Percentiles rank a stretch among this genome's conserved stretches.
Evolutionary conservation across 2,113 vertebrate genomes (phyloP).

Genomic region (Irena cyanogastra): DNA sequence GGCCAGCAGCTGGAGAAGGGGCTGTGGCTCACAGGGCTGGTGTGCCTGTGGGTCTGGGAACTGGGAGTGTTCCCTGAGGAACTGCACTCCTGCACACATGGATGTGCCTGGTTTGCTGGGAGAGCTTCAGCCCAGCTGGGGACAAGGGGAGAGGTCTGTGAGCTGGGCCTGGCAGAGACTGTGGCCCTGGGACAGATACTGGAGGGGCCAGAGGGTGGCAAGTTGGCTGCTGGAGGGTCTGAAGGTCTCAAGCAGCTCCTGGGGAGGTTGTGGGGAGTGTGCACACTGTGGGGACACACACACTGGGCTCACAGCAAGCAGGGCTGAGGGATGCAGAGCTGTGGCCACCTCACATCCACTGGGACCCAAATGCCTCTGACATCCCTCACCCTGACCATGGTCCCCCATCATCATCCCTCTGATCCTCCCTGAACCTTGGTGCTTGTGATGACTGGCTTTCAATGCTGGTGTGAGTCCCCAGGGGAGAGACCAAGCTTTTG

Average conservation of each 20-base stretch:
- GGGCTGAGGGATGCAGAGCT: neutral
- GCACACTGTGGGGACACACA: neutral
- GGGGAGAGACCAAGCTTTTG: neutral
- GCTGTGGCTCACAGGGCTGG: accelerated
- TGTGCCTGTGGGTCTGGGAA: neutral
- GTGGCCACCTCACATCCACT: neutral
- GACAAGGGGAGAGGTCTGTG: neutral
- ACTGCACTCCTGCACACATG: accelerated
- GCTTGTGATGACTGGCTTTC: neutral
- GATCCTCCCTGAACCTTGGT: neutral
- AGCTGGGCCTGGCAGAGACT: accelerated
- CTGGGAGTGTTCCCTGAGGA: neutral
- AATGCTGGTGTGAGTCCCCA: neutral
- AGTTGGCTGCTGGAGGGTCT: neutral
- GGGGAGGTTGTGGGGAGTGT: neutral
- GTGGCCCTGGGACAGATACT: neutral
- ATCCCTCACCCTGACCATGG: too few species aligned
- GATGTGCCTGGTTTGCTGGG: neutral
- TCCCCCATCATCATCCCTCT: neutral
- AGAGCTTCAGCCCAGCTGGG: neutral
- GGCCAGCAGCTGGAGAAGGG: neutral
- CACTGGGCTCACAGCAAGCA: neutral
- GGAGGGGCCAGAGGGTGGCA: neutral
- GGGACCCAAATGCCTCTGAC: neutral
- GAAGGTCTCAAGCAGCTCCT: neutral